phyloP scores from a whole-genome alignment of 1,140 invertebrate species.

The Drosophila bifasciata region DNA sequence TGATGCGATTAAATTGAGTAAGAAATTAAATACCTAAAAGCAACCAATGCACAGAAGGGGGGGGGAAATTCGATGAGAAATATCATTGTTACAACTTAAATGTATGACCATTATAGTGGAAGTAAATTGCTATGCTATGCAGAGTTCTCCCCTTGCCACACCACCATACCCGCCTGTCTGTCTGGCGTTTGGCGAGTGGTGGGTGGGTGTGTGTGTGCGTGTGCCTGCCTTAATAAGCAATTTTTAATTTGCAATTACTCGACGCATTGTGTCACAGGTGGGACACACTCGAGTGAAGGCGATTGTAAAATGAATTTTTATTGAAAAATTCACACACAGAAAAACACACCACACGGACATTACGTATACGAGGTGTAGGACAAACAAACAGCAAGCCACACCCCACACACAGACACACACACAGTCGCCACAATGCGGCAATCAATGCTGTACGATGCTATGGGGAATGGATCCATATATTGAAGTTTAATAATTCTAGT shows the following conservation, averaged over 20 bases:
- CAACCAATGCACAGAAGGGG: conserved; percentile 1
- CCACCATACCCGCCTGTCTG: neutral
- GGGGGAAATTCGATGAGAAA: conserved; percentile 53
- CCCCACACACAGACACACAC: conserved; percentile 16
- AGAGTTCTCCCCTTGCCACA: neutral
- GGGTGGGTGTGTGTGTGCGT: conserved; percentile 6
- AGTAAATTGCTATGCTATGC: conserved; percentile 60
- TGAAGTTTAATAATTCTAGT: conserved; percentile 74
- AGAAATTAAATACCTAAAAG: conserved; percentile 59
- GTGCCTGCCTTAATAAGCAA: conserved; percentile 75
- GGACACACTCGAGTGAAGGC: conserved; percentile 39
- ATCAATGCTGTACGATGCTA: conserved; percentile 49
- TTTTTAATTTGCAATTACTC: conserved; percentile 82
- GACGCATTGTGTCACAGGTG: conserved; percentile 44
- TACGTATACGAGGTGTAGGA: conserved; percentile 72
- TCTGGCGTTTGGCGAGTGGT: neutral
- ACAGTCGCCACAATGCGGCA: conserved; percentile 59
- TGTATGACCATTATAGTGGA: conserved; percentile 67
- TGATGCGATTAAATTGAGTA: conserved; percentile 55
- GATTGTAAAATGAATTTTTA: conserved; percentile 71
- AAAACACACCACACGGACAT: conserved; percentile 64
- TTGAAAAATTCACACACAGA: conserved; percentile 70
- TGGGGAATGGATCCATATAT: too few relatives aligned
- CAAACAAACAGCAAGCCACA: conserved; percentile 47
- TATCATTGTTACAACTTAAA: conserved; percentile 71